Conservation (phyloP, 2,113 vertebrate genomes). For the Perca flavescens region DNA sequence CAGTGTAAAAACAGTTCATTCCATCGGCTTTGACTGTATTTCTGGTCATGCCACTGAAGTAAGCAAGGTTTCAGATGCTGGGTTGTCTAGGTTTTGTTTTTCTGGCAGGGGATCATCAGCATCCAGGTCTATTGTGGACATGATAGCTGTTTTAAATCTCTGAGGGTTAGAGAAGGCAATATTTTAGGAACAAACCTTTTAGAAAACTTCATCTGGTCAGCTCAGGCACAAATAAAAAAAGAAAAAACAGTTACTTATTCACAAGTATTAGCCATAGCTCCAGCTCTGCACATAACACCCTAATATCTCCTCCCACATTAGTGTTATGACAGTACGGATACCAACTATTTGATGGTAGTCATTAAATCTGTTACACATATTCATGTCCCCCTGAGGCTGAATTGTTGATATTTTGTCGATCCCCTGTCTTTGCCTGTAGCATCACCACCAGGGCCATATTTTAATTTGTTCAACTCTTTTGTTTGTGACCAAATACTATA, state of each 20-base stretch:
- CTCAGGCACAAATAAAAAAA: neutral
- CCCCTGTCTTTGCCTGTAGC: neutral
- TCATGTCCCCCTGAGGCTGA: neutral
- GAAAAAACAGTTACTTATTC: neutral
- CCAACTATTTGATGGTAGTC: neutral
- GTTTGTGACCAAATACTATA: neutral
- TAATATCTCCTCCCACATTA: neutral
- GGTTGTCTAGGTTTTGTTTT: slow-evolving; percentile 50
- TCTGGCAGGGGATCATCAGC: slow-evolving; percentile 41
- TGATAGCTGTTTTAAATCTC: slow-evolving; percentile 73
- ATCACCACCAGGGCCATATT: neutral
- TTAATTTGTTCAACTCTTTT: neutral
- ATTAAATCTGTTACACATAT: neutral
- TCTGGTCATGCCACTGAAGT: slow-evolving; percentile 16
- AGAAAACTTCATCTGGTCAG: neutral
- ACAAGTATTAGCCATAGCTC: neutral
- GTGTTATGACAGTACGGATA: neutral
- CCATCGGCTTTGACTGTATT: neutral
- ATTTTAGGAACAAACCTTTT: slow-evolving; percentile 11
- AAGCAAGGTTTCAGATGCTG: slow-evolving; percentile 37
- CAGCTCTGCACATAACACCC: neutral
- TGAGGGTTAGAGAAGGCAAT: slow-evolving; percentile 43
- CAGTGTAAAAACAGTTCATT: neutral
- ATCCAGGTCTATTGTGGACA: slow-evolving; percentile 67
- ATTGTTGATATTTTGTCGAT: neutral